Base-by-base conservation (phyloP, 2,888 invertebrate genomes). In the Yponomeuta cagnagella region DNA sequence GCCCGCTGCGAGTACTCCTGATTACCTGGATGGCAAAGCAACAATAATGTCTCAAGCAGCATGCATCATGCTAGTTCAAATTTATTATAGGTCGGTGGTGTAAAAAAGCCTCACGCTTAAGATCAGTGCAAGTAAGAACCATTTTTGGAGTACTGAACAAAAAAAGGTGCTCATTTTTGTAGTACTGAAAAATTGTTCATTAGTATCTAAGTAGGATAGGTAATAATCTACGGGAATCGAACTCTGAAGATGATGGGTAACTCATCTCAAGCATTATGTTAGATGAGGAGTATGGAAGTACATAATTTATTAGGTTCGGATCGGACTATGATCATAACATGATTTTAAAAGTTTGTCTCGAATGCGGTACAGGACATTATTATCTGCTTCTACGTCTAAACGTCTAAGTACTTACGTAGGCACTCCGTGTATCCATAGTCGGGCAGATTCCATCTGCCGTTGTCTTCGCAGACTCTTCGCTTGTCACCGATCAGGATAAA, bases 401-500 rank as follows among this genome's bases (percentile, higher is more conserved):
- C 10, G 52, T 52, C 52, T 58, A 72, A 72, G 73, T 66, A 96
- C 97, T 97, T 90, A 98, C 98, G 97, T 83, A 98, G 93, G 83
- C 98, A 98, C 86, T 97, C 96, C 0, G 98, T 97, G 82, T 96
- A 97, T 72, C 97, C 97, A 85, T 96, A 96, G 73, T 95, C 95
- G 0, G 97, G 97, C 37, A 96, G 81, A 79, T 97, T 96, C 98
- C 98, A 98, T 74, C 94, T 89, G 15, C 98, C 98, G 83, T 94
- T 93, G 5, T 95, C 93, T 73, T 95, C 93, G 77, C 98, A 98
- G 71, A 95, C 95, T 70, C 98, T 93, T 65, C 97, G 93, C 76
- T 95, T 95, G 89, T 98, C 98, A 0, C 98, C 98, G 72, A 95
- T 93, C 72, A 98, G 86, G 72, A 97, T 95, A 83, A 97, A 98